phyloP scores from a whole-genome alignment of 92 coral and sea anemone species.

The Pocillopora meandrina region DNA sequence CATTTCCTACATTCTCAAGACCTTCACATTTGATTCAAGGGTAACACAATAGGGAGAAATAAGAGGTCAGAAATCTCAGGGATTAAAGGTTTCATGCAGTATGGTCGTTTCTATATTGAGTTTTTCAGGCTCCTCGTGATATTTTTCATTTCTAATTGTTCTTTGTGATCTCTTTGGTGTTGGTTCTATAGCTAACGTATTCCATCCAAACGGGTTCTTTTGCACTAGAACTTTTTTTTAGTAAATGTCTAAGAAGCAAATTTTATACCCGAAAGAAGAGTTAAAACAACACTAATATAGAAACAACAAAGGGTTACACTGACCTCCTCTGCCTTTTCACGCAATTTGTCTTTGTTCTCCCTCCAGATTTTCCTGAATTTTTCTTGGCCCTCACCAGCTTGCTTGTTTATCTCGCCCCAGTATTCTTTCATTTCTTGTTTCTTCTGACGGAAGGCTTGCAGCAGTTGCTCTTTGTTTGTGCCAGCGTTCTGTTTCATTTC shows the following conservation, averaged over 20 bases:
- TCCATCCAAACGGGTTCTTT: too few relatives aligned
- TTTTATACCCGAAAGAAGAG: neutral
- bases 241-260: neutral
- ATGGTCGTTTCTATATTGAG: too few relatives aligned
- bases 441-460: neutral
- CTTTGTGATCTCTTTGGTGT: too few relatives aligned
- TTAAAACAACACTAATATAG: neutral
- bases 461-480: too few relatives aligned
- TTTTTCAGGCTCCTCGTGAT: too few relatives aligned
- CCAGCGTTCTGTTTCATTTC: neutral
- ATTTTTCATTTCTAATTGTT: too few relatives aligned
- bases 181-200: too few relatives aligned
- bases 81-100: too few relatives aligned
- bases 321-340: conserved; percentile 8
- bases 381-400: neutral
- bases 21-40: too few relatives aligned
- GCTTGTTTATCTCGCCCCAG: neutral
- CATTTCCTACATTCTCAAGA: too few relatives aligned
- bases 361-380: conserved; percentile 17
- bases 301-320: neutral
- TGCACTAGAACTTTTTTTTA: neutral
- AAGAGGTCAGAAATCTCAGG: too few relatives aligned
- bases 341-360: neutral
- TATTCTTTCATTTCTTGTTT: conserved; percentile 25
- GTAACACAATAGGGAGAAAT: too few relatives aligned